Base-by-base conservation (phyloP, 2,797 vertebrate genomes). In the Lepus townsendii region DNA sequence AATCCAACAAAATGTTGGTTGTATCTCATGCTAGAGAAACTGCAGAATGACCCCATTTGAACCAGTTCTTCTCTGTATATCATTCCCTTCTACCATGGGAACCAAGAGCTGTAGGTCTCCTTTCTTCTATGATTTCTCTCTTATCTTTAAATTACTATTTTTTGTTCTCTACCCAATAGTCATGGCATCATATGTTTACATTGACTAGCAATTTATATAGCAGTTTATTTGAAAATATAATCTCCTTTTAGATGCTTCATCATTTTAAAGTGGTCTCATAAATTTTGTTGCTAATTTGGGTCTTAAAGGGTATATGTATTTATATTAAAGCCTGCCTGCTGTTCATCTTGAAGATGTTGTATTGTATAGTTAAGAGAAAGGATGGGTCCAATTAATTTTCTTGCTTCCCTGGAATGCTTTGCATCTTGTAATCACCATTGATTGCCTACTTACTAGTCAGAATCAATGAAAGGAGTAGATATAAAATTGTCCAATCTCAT, bases 241-340 rank as follows among this genome's bases (percentile, higher is more conserved):
- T 97, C 91, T 96, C 30, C 77, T 96, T 93, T 91, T 94, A 95
- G 96, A 96, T 91, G 68, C 32, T 96, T 96, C 92, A 92, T 96
- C 86, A 83, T 96, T 95, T 84, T 93, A 65, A 95, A 97, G 86
- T 95, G 90, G 47, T 82, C 93, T 96, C 63, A 85, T 95, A 94
- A 95, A 96, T 97, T 93, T 90, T 79, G 85, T 95, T 94, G 93
- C 88, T 96, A 92, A 96, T 96, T 96, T 96, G 90, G 83, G 94
- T 95, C 88, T 96, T 89, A 97, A 96, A 71, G 1, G 54, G 77
- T 94, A 27, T 96, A 95, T 96, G 96, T 96, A 96, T 96, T 97
- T 96, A 91, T 96, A 97, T 97, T 96, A 97, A 96, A 94, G 42
- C 82, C 77, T 84, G 86, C 91, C 90, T 94, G 35, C 72, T 95